These are phyloP conservation scores for Setipinna tenuifilis DNA, from an alignment of 2,797 vertebrate species.

Conservation along the genomic window DNA sequence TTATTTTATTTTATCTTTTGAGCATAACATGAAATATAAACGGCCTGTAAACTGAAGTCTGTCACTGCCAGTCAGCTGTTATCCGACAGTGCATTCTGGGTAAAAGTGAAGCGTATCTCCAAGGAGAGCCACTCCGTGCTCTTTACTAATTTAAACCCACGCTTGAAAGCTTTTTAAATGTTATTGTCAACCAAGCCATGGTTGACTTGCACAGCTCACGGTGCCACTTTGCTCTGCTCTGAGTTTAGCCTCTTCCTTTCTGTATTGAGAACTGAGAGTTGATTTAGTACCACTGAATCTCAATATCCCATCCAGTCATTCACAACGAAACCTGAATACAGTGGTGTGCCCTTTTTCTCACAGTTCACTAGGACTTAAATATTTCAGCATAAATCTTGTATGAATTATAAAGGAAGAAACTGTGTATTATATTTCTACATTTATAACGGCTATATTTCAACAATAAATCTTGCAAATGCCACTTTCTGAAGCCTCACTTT, in stretches of 20 bases:
- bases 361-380: background rate
- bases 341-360: background rate
- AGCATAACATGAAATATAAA: background rate
- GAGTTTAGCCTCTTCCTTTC: too few species aligned
- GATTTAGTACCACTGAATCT: too few species aligned
- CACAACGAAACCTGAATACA: too few species aligned
- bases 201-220: background rate
- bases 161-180: constrained; percentile 10
- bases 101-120: background rate
- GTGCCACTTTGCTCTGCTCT: too few species aligned
- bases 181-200: constrained; percentile 8
- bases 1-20: background rate
- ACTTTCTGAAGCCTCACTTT: too few species aligned
- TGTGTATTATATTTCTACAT: background rate
- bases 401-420: background rate
- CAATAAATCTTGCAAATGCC: too few species aligned
- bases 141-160: constrained; percentile 18
- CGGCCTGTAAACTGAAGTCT: background rate
- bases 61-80: background rate
- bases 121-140: background rate
- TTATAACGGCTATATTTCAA: background rate
- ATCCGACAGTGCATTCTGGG: background rate
- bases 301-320: too few species aligned
- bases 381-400: background rate
- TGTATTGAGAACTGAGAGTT: too few species aligned